Evolutionary conservation across 2,888 invertebrate genomes (phyloP).

Genomic region (Nephrotoma flavescens): DNA sequence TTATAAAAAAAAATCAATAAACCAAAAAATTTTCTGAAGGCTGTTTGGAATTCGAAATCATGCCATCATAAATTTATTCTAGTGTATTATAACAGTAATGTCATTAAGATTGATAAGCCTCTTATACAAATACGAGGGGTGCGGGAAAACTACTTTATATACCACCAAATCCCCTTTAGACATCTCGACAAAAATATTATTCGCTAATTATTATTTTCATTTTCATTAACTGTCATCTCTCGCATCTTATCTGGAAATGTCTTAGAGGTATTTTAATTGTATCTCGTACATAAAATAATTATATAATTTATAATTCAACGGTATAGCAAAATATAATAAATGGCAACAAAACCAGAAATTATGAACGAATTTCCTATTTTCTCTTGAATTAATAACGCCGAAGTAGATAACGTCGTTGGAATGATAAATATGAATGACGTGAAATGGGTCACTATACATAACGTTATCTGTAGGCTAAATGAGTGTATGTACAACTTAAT

Average conservation of each 20-base stretch:
- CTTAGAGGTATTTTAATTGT: background rate
- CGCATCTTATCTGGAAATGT: background rate
- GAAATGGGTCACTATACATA: background rate
- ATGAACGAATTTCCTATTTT: background rate
- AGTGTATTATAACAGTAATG: no score
- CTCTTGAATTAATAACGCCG: background rate
- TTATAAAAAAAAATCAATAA: background rate
- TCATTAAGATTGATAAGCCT: no score
- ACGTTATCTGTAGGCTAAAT: background rate
- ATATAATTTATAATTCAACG: background rate
- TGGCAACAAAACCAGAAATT: background rate
- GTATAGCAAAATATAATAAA: background rate
- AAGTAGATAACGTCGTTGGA: no score
- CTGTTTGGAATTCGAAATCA: background rate
- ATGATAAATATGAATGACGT: background rate
- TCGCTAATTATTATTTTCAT: no score
- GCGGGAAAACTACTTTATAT: no score
- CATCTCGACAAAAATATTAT: no score
- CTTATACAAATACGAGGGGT: no score
- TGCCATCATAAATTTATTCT: background rate
- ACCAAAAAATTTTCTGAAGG: background rate
- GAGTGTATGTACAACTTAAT: background rate
- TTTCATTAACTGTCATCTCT: no score
- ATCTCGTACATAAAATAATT: background rate
- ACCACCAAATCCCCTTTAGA: no score